Evolutionary conservation across 2,113 vertebrate species (phyloP), one percentile per base, ranked within the genome.

Genomic region (Phaethornis superciliosus): DNA sequence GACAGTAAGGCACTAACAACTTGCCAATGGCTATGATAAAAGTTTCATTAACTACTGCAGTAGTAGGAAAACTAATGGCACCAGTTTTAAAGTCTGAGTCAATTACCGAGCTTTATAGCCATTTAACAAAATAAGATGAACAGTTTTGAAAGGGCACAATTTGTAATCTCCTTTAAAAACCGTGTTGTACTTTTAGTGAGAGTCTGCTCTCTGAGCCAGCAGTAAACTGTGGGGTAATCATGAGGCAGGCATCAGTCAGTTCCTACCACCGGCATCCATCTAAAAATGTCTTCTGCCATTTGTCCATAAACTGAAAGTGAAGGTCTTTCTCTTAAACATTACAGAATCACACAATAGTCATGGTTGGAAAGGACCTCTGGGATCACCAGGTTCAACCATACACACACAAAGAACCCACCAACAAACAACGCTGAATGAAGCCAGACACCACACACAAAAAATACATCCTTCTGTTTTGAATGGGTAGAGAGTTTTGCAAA

Each of bases 101-200:
- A 37, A 24, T 84, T 81, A 63, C 15, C 7, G 9, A 62, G 37
- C 42, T 72, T 82, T 79, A 76, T 20, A 72, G 37, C 8, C 6
- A 77, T 80, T 95, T 80, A 62, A 72, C 8, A 79, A 83, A 92
- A 63, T 47, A 91, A 91, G 32, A 18, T 6, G 35, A 78, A 30
- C 3, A 14, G n/a, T 68, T 89, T 79, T 93, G 65, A 85, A 89
- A 85, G 35, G 40, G 4, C 6, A 85, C 59, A 26, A 12, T 62
- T 75, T 62, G 75, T 10, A 93, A 87, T 60, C 5, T 16, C 16
- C 32, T 81, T 93, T 15, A 68, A 40, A 74, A 79, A 15, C 51
- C 10, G 5, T 10, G 81, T 10, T 82, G 23, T 46, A 23, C 18
- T 89, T 78, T 40, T 11, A 54, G 3, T 13, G 15, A 71, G 5